Base-by-base conservation (phyloP, 2,888 invertebrate genomes). In the Lobophora halterata region DNA sequence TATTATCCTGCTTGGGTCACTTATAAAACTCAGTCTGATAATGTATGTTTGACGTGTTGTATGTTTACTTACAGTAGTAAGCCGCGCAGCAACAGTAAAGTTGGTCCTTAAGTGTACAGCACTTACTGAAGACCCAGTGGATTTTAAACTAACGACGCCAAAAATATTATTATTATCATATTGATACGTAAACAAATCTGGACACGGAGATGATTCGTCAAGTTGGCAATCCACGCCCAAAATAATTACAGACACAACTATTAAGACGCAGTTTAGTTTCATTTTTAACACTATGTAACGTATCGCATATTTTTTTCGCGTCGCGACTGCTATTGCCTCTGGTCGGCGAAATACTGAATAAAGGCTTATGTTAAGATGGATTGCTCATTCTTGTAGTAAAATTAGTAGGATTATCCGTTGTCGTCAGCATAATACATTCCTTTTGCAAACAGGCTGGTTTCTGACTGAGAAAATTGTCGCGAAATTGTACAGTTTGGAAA, bases 101-200 rank as follows among this genome's bases (percentile, higher is more conserved):
- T 79, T 77, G 10, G 65, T 60, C 46, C 52, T 61, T 11, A 75
- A 11, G 1, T 57, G 42, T 35, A 80, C 49, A 13, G 62, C 57
- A 6, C 62, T 46, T 28, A 73, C 68, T 23, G 58, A 52, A n/a
- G 60, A 61, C 11, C 64, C 65, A 17, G 43, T 53, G 1, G 71
- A 62, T 30, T 49, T 62, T 14, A 81, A 45, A 6, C 52, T 56
- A 10, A 83, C 67, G 23, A 62, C 41, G 3, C 82, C 83, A 34
- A 68, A 66, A 13, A 74, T 48, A 16, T 63, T 54, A 3, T 37
- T 52, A 1, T 66, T 66, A 42, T 81, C 73, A 51, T 45, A 58
- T 34, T 57, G 63, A 39, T 75, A 82, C 6, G 70, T 63, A 63
- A 82, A 83, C 27, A 68, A 46, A 12, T 63, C 56, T 3, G 81